Evolutionary conservation across 2,797 vertebrate species (phyloP).

Genomic region (Hirundo rustica): DNA sequence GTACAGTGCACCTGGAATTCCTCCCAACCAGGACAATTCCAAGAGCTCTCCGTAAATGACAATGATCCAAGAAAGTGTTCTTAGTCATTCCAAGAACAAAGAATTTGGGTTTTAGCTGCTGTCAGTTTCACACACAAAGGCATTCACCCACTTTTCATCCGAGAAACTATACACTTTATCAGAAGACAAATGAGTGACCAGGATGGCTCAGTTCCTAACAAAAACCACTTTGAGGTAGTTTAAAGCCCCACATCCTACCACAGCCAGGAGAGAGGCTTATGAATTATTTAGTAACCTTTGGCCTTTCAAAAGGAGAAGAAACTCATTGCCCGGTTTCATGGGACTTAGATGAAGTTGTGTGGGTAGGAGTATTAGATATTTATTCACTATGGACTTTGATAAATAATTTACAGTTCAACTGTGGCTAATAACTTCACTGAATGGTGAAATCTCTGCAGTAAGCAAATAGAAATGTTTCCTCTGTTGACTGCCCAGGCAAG

Average conservation of each 20-base stretch:
- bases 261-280: constrained; percentile 66
- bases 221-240: constrained; percentile 68
- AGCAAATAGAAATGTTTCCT: constrained; percentile 72
- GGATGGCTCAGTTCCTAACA: constrained; percentile 44
- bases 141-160: constrained; percentile 13
- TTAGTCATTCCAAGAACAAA: not conserved
- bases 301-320: constrained; percentile 74
- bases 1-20: not conserved
- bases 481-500: constrained; percentile 49
- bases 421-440: constrained; percentile 68
- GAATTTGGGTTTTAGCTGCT: not conserved
- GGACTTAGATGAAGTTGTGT: constrained; percentile 70
- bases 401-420: constrained; percentile 76
- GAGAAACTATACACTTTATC: constrained; percentile 50
- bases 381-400: constrained; percentile 76
- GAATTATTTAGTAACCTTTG: constrained; percentile 76
- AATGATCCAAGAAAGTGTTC: not conserved
- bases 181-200: constrained; percentile 37
- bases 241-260: constrained; percentile 67
- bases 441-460: constrained; percentile 68
- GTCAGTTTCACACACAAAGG: not conserved
- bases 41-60: not conserved
- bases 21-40: not conserved
- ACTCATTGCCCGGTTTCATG: constrained; percentile 70
- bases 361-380: constrained; percentile 66